A percentile compares a stretch with the other conserved stretches of the same genome.
Conservation (phyloP, 2,888 invertebrate genomes). For the Lacanobia oleracea region DNA sequence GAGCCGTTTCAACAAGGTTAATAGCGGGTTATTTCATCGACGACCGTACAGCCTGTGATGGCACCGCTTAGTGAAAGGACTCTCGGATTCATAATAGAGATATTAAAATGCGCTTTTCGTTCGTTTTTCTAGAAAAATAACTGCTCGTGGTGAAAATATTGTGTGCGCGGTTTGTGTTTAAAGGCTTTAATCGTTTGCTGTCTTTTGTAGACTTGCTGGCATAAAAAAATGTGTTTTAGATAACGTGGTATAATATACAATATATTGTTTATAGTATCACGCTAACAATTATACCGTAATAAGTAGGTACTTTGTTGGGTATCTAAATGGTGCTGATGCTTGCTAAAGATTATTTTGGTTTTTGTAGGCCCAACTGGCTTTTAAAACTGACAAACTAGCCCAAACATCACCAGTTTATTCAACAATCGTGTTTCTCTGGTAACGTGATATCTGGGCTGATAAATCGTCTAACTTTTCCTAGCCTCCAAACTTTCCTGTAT, state of each 20-base stretch:
- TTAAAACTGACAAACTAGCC: no score
- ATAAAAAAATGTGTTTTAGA: conserved; percentile 24
- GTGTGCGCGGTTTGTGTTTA: conserved; percentile 23
- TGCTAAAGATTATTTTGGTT: neutral
- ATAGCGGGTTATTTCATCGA: conserved; percentile 68
- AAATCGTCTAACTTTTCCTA: conserved; percentile 5
- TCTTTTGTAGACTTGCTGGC: conserved; percentile 26
- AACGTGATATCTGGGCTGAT: conserved; percentile 13
- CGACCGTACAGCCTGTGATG: conserved; percentile 56
- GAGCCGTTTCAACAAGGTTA: conserved; percentile 75
- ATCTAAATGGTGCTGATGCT: neutral
- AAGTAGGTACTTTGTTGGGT: no score
- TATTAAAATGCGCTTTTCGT: conserved; percentile 63
- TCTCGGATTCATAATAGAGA: conserved; percentile 61
- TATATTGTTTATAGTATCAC: neutral
- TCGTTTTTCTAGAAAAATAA: conserved; percentile 53
- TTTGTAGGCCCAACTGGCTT: no score
- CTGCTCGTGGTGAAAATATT: conserved; percentile 40
- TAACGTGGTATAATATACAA: neutral
- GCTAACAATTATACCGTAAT: neutral
- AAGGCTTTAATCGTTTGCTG: conserved; percentile 25
- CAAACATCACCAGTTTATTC: neutral
- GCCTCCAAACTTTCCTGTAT: conserved; percentile 15
- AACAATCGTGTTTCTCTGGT: conserved; percentile 5
- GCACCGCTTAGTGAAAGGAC: conserved; percentile 62